Evolutionary conservation across 2,888 invertebrate genomes (phyloP).

Genomic region (Standfussiana lucernea): DNA sequence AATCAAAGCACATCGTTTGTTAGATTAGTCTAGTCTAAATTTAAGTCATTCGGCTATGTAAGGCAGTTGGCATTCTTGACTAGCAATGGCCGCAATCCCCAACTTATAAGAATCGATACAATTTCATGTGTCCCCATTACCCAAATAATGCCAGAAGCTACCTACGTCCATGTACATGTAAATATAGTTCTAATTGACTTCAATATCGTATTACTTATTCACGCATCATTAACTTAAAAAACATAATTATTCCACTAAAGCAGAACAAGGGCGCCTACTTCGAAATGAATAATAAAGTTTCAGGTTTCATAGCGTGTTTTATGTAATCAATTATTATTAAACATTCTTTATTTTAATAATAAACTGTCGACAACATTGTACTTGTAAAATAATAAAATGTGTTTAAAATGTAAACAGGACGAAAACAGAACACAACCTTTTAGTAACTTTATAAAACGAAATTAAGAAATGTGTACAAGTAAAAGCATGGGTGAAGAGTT

Average conservation of each 20-base stretch:
- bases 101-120: background rate
- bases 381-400: background rate
- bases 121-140: slow-evolving; percentile 2
- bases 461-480: background rate
- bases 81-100: too few relatives aligned
- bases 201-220: slow-evolving; percentile 37
- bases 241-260: slow-evolving; percentile 26
- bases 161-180: background rate
- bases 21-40: too few relatives aligned
- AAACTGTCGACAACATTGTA: background rate
- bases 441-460: background rate
- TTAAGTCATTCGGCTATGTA: background rate
- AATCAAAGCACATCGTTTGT: background rate
- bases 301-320: slow-evolving; percentile 36
- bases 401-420: background rate
- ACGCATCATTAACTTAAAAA: slow-evolving; percentile 45
- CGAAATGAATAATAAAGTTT: slow-evolving; percentile 49
- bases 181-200: slow-evolving; percentile 32
- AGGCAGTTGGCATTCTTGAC: background rate
- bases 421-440: background rate
- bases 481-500: too few relatives aligned
- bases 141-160: background rate
- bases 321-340: slow-evolving; percentile 15
- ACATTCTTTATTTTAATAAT: background rate
- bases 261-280: slow-evolving; percentile 53